Evolutionary conservation across 2,888 invertebrate species (phyloP).

Genomic region (Spisula subtruncata): DNA sequence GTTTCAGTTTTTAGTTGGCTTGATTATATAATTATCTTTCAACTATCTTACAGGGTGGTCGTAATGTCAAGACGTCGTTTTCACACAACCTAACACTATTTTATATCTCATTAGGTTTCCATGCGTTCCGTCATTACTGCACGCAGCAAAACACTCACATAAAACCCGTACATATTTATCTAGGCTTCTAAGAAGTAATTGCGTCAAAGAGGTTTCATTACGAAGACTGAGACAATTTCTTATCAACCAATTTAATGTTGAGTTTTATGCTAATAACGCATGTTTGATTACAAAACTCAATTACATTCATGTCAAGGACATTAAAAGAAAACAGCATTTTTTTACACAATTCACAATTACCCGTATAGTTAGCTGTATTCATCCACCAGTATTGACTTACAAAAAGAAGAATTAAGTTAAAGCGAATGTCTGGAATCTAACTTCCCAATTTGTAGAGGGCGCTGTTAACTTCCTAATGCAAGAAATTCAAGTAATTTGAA

Average conservation of each 20-base stretch:
- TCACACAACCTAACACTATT: too few relatives aligned
- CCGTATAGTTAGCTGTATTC: neutral
- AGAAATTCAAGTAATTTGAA: neutral
- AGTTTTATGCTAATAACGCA: neutral
- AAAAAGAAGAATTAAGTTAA: neutral
- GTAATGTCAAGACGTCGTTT: too few relatives aligned
- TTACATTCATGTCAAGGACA: neutral
- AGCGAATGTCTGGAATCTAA: neutral
- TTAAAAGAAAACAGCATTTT: neutral
- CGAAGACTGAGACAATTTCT: neutral
- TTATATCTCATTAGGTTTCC: neutral
- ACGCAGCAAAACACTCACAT: neutral
- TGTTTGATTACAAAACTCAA: neutral
- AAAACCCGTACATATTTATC: too few relatives aligned
- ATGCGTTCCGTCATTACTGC: neutral
- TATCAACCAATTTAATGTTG: neutral
- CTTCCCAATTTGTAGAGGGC: neutral
- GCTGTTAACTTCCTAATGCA: neutral
- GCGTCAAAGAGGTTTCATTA: conserved; percentile 10
- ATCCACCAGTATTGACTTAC: neutral
- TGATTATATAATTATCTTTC: too few relatives aligned
- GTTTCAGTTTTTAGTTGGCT: too few relatives aligned
- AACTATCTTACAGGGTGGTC: too few relatives aligned
- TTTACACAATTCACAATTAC: neutral
- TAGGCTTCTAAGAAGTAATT: neutral